Evolutionary conservation across 1,140 invertebrate genomes (phyloP), one percentile per base, ranked within the genome.

Genomic region (Lithobius niger): DNA sequence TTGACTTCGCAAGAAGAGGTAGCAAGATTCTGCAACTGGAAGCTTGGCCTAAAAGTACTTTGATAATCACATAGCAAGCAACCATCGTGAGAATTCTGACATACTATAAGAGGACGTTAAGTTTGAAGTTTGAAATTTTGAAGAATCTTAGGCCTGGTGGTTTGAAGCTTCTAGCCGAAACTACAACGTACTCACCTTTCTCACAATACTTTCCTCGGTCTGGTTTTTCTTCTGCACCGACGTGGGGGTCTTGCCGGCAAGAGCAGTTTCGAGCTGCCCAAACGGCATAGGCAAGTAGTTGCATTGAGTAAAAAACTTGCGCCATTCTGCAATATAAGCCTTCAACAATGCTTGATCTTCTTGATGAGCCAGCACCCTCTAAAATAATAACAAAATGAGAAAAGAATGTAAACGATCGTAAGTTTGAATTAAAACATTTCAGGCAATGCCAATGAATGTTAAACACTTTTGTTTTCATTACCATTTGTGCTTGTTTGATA

Each of bases 221-320:
- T 81, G 79, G 62, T 78, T 79, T 64, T 85, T 86, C 67, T 87
- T 85, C 66, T 83, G 78, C 44, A 76, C 68, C 62, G 71, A 75
- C 43, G 69, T 73, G 61, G 68, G 75, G 47, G 76, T 68, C 68
- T 82, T 82, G 15, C 78, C 79, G 25, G 76, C 73, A 21, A 89
- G 77, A 54, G 86, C 82, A 57, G 81, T 81, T 75, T 97, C 93
- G 57, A 97, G 73, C 70, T 93, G 90, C 45, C 83, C 80, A 76
- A 98, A 98, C 13, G 94, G 94, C 59, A 92, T 90, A 2, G 94
- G 93, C 62, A 97, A 74, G 74, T 96, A 97, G 69, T 89, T 86
- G 71, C 93, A 97, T 69, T 97, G 93, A 4, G 91, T 91, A 68
- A 97, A 97, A 75, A 97, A 98, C 66, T 95, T 96, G 42, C 88